These are phyloP conservation scores for Calameuta filiformis DNA, from an alignment of 2,888 invertebrate genomes.

Conservation along the genomic window DNA sequence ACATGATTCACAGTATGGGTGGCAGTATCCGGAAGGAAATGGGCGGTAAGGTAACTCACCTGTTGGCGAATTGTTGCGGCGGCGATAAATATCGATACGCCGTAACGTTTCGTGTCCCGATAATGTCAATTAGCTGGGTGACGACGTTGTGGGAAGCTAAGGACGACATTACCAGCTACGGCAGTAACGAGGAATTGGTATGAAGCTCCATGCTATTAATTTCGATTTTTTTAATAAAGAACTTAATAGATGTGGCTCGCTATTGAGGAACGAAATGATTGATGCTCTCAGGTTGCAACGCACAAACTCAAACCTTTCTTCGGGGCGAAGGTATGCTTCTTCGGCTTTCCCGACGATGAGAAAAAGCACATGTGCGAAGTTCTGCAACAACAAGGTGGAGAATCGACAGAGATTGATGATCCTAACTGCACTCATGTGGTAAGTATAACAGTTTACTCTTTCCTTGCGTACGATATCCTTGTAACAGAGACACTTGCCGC, in stretches of 20 bases:
- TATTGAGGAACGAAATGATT: background rate
- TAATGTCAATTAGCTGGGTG: constrained; percentile 91
- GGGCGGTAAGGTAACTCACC: constrained; percentile 89
- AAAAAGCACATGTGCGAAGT: constrained; percentile 92
- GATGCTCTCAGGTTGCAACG: constrained; percentile 43
- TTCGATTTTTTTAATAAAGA: background rate
- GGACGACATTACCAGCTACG: constrained; percentile 76
- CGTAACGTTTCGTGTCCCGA: constrained; percentile 87
- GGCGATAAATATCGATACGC: constrained; percentile 97
- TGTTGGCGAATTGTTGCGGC: constrained; percentile 89
- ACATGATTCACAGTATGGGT: constrained; percentile 95
- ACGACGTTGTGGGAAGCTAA: constrained; percentile 87
- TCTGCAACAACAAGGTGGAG: constrained; percentile 84
- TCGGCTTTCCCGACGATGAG: constrained; percentile 91
- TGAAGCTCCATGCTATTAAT: constrained; percentile 48
- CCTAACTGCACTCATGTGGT: constrained; percentile 92
- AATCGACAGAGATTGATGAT: constrained; percentile 79
- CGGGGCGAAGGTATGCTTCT: constrained; percentile 87
- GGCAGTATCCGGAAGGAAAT: constrained; percentile 94
- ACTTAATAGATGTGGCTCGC: background rate
- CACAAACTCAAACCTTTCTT: constrained; percentile 89
- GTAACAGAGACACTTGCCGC: background rate
- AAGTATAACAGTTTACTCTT: constrained; percentile 65
- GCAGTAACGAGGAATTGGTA: constrained; percentile 78
- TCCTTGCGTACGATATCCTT: background rate